Evolutionary conservation across 2,113 vertebrate genomes (phyloP).

Genomic region (Melanerpes aurifrons): DNA sequence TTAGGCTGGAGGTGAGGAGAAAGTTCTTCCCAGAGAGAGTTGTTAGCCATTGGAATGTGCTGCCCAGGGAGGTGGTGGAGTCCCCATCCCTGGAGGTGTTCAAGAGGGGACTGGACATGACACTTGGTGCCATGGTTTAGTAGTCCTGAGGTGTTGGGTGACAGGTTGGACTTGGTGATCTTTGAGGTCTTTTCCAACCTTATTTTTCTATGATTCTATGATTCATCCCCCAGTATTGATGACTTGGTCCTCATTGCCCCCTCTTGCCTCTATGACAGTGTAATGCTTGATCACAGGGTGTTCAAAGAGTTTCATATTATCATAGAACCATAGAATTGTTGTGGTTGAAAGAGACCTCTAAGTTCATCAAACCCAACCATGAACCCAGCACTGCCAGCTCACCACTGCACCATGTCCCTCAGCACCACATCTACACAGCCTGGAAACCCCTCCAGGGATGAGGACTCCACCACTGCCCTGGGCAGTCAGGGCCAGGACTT

Average conservation of each 20-base stretch:
- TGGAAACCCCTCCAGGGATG: neutral
- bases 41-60: no score
- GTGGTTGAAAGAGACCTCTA: neutral
- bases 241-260: neutral
- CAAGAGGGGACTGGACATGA: no score
- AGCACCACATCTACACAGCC: rapidly evolving
- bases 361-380: rapidly evolving
- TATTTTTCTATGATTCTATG: no score
- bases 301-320: neutral
- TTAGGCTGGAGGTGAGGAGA: no score
- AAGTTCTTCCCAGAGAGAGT: no score
- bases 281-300: neutral
- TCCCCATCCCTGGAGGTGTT: no score
- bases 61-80: no score
- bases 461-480: rapidly evolving
- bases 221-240: neutral
- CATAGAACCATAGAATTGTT: neutral
- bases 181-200: no score
- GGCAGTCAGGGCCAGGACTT: no score
- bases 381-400: neutral
- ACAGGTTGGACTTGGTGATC: no score
- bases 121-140: no score
- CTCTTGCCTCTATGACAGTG: neutral
- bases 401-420: neutral
- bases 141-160: no score